These are phyloP conservation scores for Formica aserva DNA, from an alignment of 2,888 invertebrate species.

Conservation along the genomic window DNA sequence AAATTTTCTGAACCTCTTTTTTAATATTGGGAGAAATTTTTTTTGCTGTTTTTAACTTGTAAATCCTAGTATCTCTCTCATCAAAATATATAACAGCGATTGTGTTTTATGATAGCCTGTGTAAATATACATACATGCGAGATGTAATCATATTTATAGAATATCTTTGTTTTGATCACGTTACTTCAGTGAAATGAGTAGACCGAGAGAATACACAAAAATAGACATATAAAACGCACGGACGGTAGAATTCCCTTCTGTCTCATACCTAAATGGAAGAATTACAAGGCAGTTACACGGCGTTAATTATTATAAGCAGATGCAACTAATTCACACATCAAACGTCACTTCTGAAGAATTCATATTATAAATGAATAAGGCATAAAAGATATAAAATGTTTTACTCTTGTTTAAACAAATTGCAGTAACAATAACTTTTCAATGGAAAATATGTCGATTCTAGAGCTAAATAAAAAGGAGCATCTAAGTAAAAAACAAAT, in stretches of 20 bases:
- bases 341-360: background rate
- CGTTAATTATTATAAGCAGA: slow-evolving; percentile 18
- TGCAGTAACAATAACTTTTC: background rate
- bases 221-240: background rate
- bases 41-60: background rate
- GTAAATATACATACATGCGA: background rate
- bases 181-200: background rate
- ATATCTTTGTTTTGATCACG: background rate
- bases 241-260: background rate
- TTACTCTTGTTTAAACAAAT: background rate
- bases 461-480: background rate
- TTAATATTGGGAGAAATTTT: background rate
- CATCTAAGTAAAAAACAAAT: background rate
- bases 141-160: background rate
- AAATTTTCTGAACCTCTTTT: background rate
- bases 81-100: background rate
- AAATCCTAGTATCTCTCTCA: background rate
- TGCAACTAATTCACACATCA: slow-evolving; percentile 21
- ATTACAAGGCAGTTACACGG: background rate
- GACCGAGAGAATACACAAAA: background rate
- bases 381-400: background rate
- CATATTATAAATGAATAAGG: slow-evolving; percentile 20
- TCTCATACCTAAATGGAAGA: background rate
- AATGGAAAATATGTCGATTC: background rate
- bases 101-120: background rate